A percentile compares a stretch with the other conserved stretches of the same genome.
These are phyloP conservation scores for Euglossa dilemma DNA, from an alignment of 1,140 invertebrate species.

Conservation along the genomic window DNA sequence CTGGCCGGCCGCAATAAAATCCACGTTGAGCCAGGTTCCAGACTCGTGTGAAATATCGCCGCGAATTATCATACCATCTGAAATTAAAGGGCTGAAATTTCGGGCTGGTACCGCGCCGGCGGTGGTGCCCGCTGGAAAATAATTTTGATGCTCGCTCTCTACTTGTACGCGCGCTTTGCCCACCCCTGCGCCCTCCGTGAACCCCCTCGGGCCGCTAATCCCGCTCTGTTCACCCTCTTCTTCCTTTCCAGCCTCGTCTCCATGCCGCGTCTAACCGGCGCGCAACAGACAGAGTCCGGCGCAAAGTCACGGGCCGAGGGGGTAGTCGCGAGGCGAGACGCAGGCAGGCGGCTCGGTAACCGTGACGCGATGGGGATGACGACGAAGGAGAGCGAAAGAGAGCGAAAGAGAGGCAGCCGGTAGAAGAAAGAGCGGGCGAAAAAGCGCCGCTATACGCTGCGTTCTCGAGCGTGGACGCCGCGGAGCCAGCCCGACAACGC, in stretches of 20 bases:
- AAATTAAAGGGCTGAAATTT: conserved; percentile 80
- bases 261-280: conserved; percentile 47
- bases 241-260: conserved; percentile 44
- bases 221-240: conserved; percentile 44
- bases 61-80: conserved; percentile 79
- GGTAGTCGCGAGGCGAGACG: conserved; percentile 2
- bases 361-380: conserved; percentile 52
- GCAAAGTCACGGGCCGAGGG: conserved; percentile 25
- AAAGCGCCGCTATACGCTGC: neutral
- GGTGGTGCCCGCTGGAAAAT: conserved; percentile 71
- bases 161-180: conserved; percentile 54
- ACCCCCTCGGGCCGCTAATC: conserved; percentile 52
- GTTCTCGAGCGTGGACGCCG: conserved; percentile 27
- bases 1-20: conserved; percentile 71
- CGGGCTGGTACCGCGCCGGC: conserved; percentile 63
- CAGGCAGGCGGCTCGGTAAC: conserved; percentile 33
- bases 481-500: neutral
- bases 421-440: conserved; percentile 21
- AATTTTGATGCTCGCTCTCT: conserved; percentile 71
- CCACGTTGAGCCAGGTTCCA: conserved; percentile 73
- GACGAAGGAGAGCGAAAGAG: conserved; percentile 28
- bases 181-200: neutral
- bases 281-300: conserved; percentile 43
- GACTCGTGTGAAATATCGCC: conserved; percentile 77
- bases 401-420: neutral